Evolutionary conservation across 2,797 vertebrate genomes (phyloP).

Genomic region (Xiphophorus birchmanni): DNA sequence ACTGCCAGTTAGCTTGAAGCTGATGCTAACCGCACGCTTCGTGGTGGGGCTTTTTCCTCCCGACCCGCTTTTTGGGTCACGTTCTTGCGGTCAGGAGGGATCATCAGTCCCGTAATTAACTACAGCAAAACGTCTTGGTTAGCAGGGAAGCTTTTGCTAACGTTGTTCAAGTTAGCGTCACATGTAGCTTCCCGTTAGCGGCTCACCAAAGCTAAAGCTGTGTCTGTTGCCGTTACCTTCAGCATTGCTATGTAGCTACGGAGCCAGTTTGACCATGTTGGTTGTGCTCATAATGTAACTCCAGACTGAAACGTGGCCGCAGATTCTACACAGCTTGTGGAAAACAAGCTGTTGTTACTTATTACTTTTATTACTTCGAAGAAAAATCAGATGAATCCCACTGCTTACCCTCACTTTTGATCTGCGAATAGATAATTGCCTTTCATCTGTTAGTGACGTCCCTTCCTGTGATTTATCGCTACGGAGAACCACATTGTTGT

Average conservation of each 20-base stretch:
- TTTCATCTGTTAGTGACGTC: background rate
- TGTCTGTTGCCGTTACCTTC: background rate
- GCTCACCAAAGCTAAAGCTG: background rate
- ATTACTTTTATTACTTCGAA: background rate
- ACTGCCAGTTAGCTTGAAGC: constrained; percentile 40
- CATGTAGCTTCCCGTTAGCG: constrained; percentile 7
- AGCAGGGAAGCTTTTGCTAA: background rate
- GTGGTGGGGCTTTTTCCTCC: background rate
- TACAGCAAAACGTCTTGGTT: background rate
- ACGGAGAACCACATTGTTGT: background rate
- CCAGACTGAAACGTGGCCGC: background rate
- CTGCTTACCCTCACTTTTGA: background rate
- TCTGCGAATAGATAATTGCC: background rate
- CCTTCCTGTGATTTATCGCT: background rate
- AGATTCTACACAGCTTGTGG: background rate
- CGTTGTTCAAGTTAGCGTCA: constrained; percentile 18
- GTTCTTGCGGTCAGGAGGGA: too few relatives aligned
- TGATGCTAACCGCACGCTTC: constrained; percentile 52
- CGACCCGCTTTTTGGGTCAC: background rate
- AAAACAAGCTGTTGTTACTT: background rate
- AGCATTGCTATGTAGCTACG: background rate
- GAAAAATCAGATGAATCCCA: background rate
- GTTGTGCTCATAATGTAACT: background rate
- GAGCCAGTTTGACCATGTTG: background rate
- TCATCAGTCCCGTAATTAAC: too few relatives aligned